phyloP scores from a whole-genome alignment of 2,888 invertebrate species.

The Hydroisotoma schaefferi region DNA sequence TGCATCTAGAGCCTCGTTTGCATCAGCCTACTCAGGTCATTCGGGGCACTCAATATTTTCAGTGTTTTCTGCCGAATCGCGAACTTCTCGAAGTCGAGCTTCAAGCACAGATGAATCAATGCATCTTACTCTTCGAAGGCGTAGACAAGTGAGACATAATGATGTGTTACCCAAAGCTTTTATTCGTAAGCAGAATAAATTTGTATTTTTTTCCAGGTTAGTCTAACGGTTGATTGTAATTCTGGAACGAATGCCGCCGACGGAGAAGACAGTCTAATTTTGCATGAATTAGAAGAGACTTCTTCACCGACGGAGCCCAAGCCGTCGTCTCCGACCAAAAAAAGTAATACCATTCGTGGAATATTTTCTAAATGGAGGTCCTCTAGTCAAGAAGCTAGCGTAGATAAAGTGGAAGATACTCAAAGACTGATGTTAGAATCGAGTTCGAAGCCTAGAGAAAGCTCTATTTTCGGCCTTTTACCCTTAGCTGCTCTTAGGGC shows the following conservation, averaged over 20 bases:
- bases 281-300: constrained; percentile 46
- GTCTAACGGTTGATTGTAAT: constrained; percentile 53
- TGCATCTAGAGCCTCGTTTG: constrained; percentile 54
- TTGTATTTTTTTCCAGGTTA: constrained; percentile 50
- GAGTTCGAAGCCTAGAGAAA: constrained; percentile 42
- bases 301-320: constrained; percentile 35
- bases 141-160: constrained; percentile 51
- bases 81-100: constrained; percentile 52
- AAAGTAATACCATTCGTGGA: constrained; percentile 38
- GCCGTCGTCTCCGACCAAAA: constrained; percentile 40
- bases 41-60: constrained; percentile 49
- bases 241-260: constrained; percentile 43
- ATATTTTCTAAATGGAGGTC: constrained; percentile 48
- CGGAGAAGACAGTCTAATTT: constrained; percentile 42
- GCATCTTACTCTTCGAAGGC: constrained; percentile 51
- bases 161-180: not conserved
- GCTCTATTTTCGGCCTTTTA: constrained; percentile 48
- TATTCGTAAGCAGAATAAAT: not conserved
- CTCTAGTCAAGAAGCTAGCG: constrained; percentile 48
- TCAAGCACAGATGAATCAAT: constrained; percentile 53
- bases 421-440: constrained; percentile 36
- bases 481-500: constrained; percentile 48
- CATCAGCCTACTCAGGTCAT: constrained; percentile 51
- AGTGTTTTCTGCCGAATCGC: constrained; percentile 50
- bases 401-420: constrained; percentile 45